Percentiles rank a stretch among this genome's conserved stretches.
These are phyloP conservation scores for Hydrophis major DNA, from an alignment of 2,797 vertebrate genomes.

Conservation along the genomic window DNA sequence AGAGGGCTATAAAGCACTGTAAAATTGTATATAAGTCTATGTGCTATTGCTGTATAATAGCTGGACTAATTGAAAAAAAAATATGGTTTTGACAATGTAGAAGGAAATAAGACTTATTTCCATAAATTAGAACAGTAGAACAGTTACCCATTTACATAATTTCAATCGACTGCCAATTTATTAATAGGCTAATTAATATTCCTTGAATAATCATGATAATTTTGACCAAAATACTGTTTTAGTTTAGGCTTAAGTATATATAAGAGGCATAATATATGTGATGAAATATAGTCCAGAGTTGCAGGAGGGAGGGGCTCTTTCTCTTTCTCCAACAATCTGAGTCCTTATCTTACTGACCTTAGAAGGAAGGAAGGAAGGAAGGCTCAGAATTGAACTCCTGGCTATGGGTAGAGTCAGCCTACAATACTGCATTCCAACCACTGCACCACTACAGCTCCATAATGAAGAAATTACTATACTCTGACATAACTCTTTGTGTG, in stretches of 20 bases:
- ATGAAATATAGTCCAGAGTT: not conserved
- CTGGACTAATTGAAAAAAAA: not conserved
- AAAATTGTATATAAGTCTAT: no score
- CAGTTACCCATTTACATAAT: not conserved
- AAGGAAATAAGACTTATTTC: not conserved
- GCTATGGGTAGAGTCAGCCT: not conserved
- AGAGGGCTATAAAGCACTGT: no score
- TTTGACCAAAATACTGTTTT: not conserved
- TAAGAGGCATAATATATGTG: not conserved
- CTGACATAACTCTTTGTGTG: not conserved
- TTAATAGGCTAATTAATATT: not conserved
- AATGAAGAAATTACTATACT: not conserved
- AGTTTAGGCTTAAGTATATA: not conserved
- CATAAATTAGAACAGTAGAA: not conserved
- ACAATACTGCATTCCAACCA: not conserved
- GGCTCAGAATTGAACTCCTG: not conserved
- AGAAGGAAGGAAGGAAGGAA: not conserved
- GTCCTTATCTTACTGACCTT: not conserved
- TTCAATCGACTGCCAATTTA: not conserved
- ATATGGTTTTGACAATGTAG: not conserved
- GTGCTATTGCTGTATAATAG: not conserved
- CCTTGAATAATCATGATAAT: not conserved
- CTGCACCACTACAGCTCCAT: not conserved
- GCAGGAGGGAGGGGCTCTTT: not conserved
- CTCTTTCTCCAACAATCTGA: not conserved